Evolutionary conservation across 2,888 invertebrate species (phyloP).

Genomic region (Ormyrus pomaceus): DNA sequence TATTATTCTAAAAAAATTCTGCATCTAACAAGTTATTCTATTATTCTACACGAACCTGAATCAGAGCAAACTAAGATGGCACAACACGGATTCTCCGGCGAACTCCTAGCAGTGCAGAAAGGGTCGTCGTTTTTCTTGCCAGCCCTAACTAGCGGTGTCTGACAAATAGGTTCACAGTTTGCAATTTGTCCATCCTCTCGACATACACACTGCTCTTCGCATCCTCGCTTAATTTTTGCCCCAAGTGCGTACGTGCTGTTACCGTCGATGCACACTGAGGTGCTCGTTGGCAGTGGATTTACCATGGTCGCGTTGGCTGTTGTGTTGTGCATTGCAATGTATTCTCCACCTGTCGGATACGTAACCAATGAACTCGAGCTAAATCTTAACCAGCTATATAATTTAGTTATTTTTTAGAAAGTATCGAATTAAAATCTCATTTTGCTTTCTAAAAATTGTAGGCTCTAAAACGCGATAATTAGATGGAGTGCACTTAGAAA

Average conservation of each 20-base stretch:
- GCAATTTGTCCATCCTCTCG: constrained; percentile 80
- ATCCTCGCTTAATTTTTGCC: constrained; percentile 84
- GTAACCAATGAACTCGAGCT: not conserved
- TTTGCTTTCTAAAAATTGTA: not conserved
- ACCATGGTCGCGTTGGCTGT: constrained; percentile 52
- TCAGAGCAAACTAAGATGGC: constrained; percentile 84
- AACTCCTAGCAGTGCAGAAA: constrained; percentile 83
- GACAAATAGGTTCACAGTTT: constrained; percentile 84
- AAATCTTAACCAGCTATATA: not conserved
- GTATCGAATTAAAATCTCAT: constrained; percentile 7
- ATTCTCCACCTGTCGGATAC: constrained; percentile 66
- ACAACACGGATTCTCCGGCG: constrained; percentile 84
- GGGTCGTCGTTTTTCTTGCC: constrained; percentile 83
- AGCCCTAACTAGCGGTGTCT: constrained; percentile 82
- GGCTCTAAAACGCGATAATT: no score
- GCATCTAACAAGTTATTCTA: not conserved
- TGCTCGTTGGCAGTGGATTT: constrained; percentile 59
- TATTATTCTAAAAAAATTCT: constrained; percentile 62
- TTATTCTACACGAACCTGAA: constrained; percentile 72
- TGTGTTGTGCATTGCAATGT: constrained; percentile 66
- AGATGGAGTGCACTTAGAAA: no score
- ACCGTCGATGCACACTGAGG: constrained; percentile 62
- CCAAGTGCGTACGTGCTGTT: constrained; percentile 79
- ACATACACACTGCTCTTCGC: constrained; percentile 88
- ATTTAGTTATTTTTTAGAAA: constrained; percentile 4